Evolutionary conservation across 2,888 invertebrate species (phyloP).

Genomic region (Calephelis perditalis): DNA sequence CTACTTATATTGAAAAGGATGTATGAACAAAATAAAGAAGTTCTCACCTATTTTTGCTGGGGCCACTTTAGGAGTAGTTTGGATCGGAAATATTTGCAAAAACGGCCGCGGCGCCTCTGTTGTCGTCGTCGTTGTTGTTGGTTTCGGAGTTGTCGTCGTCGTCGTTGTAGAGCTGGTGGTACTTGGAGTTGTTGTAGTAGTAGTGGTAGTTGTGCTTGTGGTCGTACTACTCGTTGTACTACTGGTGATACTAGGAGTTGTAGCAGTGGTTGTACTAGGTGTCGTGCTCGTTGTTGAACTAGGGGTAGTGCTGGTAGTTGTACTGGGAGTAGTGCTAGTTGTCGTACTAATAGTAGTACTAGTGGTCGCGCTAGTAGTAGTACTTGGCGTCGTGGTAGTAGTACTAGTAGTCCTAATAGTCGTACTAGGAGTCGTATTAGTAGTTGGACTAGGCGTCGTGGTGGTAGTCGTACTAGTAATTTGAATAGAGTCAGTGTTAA

Average conservation of each 20-base stretch:
- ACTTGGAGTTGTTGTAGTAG: slow-evolving; percentile 59
- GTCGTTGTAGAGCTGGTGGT: slow-evolving; percentile 60
- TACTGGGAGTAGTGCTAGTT: slow-evolving; percentile 47
- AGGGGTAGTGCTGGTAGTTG: slow-evolving; percentile 50
- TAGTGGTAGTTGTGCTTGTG: slow-evolving; percentile 48
- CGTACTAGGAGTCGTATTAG: slow-evolving; percentile 45
- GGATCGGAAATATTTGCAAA: slow-evolving; percentile 66
- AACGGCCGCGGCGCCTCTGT: slow-evolving; percentile 51
- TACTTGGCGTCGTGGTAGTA: slow-evolving; percentile 45
- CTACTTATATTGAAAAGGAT: background rate
- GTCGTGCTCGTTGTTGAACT: slow-evolving; percentile 55
- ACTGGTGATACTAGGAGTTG: slow-evolving; percentile 50
- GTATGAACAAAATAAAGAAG: background rate
- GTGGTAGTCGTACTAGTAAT: slow-evolving; percentile 33
- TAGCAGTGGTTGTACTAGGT: slow-evolving; percentile 59
- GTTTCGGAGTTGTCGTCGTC: slow-evolving; percentile 46
- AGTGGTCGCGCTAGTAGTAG: slow-evolving; percentile 37
- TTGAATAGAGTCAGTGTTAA: slow-evolving; percentile 45
- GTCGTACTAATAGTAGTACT: slow-evolving; percentile 40
- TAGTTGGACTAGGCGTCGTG: slow-evolving; percentile 34
- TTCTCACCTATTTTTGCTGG: slow-evolving; percentile 49
- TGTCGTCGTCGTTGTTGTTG: slow-evolving; percentile 46
- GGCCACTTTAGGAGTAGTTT: slow-evolving; percentile 41
- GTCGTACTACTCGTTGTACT: slow-evolving; percentile 49
- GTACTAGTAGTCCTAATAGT: slow-evolving; percentile 48